Base-by-base conservation (phyloP, 2,888 invertebrate genomes). In the Norana najaformis region DNA sequence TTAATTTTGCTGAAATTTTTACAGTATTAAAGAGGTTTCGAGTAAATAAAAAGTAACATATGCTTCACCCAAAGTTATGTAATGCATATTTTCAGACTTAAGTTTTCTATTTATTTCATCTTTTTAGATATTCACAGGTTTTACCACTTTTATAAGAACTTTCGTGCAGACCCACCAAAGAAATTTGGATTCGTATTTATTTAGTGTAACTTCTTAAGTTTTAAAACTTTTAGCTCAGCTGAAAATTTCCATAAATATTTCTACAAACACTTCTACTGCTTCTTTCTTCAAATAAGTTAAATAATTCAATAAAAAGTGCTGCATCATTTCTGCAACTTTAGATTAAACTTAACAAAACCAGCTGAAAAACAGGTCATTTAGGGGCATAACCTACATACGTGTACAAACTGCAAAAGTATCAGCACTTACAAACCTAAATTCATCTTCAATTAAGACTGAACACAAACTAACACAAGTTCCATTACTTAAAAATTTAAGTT, bases 381-480 rank as follows among this genome's bases (percentile, higher is more conserved):
- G n/a, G 69, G 69, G 69, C n/a, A n/a, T 69, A 69, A 30, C 69
- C 69, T 69, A n/a, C 11, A n/a, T 13, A n/a, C 69, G 30, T 69
- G n/a, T n/a, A 69, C n/a, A n/a, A 69, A 69, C 30, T 69, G 69
- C 69, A 69, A 69, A 69, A n/a, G 69, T n/a, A 69, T 69, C 69
- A 69, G 69, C n/a, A 69, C 69, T 69, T n/a, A 69, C n/a, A 69
- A 69, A n/a, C 30, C 69, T 69, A 69, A 30, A 69, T 69, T 69
- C 69, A 69, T 69, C 69, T 69, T 13, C n/a, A 69, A 69, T 11
- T 69, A 47, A 14, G 8, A 23, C 8, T 4, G 69, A 69, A 69
- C 69, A 69, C 69, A 69, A 69, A 6, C 4, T 8, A 16, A 53
- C 53, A 53, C 41, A 53, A 30, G 23, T 53, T 53, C 30, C 23